Percentiles rank a stretch among this genome's conserved stretches.
These are phyloP conservation scores for Coptodon rendalli DNA, from an alignment of 2,113 vertebrate species.

Conservation along the genomic window DNA sequence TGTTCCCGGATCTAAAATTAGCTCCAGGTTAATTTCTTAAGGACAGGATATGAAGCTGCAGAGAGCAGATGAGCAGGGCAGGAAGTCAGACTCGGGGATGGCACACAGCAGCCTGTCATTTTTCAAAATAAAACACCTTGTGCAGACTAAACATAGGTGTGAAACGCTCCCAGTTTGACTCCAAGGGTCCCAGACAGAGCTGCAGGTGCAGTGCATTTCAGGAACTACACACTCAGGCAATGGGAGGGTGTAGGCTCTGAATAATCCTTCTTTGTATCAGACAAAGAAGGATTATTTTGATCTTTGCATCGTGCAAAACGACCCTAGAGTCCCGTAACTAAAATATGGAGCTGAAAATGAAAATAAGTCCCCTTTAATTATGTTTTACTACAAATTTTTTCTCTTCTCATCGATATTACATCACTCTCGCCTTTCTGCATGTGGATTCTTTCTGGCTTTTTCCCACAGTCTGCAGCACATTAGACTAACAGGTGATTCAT, in stretches of 20 bases:
- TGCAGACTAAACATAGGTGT: background rate
- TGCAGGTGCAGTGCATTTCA: background rate
- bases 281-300: background rate
- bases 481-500: background rate
- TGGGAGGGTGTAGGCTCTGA: rapidly evolving
- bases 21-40: background rate
- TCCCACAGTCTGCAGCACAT: background rate
- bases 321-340: rapidly evolving
- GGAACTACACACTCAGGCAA: background rate
- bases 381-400: rapidly evolving
- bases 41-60: background rate
- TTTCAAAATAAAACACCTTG: background rate
- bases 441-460: background rate
- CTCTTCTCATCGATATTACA: background rate
- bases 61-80: background rate
- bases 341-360: background rate
- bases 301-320: background rate
- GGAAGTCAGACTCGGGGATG: background rate
- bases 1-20: rapidly evolving
- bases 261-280: background rate
- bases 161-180: background rate
- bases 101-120: background rate
- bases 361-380: background rate
- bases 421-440: background rate
- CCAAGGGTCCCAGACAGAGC: rapidly evolving